Base-by-base conservation (phyloP, 64 coral and sea anemone genomes). In the Anthopleura sola region DNA sequence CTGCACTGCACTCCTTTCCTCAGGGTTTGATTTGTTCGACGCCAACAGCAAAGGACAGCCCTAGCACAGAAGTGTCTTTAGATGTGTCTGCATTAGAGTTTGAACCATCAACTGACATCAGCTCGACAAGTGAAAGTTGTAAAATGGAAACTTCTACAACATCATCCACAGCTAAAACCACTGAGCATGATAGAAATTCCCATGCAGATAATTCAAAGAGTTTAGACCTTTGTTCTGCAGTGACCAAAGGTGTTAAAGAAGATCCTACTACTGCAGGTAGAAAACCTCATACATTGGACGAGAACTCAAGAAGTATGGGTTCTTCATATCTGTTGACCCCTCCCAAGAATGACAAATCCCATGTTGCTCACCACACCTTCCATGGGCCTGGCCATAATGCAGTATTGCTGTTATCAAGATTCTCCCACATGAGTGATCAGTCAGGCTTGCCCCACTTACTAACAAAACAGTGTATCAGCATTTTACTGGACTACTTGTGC, bases 371-470 rank as follows among this genome's bases (percentile, higher is more conserved):
- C 28, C 82, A 83, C 23, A 36, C 26, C 0, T 78, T 92, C 48
- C 90, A 86, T 46, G 66, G 91, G 24, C 78, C 84, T n/a, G 93
- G 78, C 47, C 84, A 92, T 39, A 95, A 84, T 53, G 32, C 87
- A 48, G 62, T 99, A 49, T 29, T 84, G 3, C 54, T 99, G 75
- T 47, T 99, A 80, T 95, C 78, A 19, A 84, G 97, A 57, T 95
- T 99, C 33, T 91, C 93, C 47, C 93, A 92, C 38, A 95, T 95
- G 90, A 85, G 84, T 51, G 85, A 99, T 36, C 89, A 86, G 11
- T 86, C 75, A 68, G 84, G 77, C 78, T 50, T 81, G 47, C 55
- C 32, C 26, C 55, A 54, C 26, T 79, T 99, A 36, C 79, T 92
- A 23, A 94, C 81, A 47, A 87, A 81, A 36, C 86, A 87, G 36